Evolutionary conservation across 2,113 vertebrate species (phyloP).

Genomic region (Nesogale talazaci): DNA sequence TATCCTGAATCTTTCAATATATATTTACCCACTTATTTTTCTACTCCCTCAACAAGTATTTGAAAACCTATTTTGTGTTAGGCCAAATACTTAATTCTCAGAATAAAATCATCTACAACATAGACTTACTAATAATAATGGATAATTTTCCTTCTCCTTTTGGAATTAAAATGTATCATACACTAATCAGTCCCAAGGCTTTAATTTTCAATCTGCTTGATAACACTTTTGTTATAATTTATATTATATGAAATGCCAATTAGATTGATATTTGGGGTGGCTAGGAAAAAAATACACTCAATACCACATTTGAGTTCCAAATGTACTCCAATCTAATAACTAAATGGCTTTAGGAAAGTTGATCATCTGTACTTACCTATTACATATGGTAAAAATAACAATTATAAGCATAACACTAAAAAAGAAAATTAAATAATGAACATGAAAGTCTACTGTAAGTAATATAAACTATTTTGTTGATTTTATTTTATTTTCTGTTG

Average conservation of each 20-base stretch:
- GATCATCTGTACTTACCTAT: neutral
- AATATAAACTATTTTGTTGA: neutral
- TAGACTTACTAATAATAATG: neutral
- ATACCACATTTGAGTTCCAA: constrained; percentile 13
- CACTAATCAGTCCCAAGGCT: neutral
- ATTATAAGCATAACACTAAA: constrained; percentile 34
- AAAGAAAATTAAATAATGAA: constrained; percentile 15
- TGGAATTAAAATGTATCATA: neutral
- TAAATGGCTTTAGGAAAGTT: neutral
- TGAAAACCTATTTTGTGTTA: neutral
- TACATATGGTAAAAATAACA: neutral
- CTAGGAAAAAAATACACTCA: neutral
- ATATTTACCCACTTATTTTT: constrained; percentile 12
- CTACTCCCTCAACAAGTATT: neutral
- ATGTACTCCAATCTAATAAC: neutral
- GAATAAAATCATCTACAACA: neutral
- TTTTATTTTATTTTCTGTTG: neutral
- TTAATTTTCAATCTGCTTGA: constrained; percentile 25
- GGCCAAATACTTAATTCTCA: neutral
- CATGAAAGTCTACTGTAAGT: neutral
- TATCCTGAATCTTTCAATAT: neutral
- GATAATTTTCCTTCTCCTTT: neutral
- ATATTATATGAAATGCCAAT: neutral
- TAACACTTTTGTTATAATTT: constrained; percentile 35
- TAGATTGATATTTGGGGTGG: neutral